phyloP scores from a whole-genome alignment of 1,140 invertebrate genomes.

The Plodia interpunctella region DNA sequence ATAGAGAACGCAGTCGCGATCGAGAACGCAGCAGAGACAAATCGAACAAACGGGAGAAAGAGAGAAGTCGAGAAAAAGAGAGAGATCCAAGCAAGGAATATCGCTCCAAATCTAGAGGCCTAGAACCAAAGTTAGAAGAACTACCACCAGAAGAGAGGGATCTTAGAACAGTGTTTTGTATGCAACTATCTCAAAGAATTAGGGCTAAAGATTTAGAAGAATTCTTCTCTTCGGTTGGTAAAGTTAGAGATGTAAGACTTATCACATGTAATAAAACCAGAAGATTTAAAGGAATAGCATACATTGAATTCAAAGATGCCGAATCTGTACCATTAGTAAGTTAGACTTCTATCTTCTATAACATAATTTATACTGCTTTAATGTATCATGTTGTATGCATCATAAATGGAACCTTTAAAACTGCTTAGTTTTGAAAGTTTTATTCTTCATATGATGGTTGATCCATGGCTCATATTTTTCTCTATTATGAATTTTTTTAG shows the following conservation, averaged over 20 bases:
- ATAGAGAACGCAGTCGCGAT: slow-evolving; percentile 59
- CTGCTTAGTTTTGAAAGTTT: too few species aligned
- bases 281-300: slow-evolving; percentile 99
- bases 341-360: slow-evolving; percentile 24
- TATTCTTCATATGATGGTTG: too few species aligned
- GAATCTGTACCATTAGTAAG: slow-evolving; percentile 96
- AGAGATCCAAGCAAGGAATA: slow-evolving; percentile 52
- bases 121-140: slow-evolving; percentile 79
- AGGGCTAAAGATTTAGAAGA: slow-evolving; percentile 98
- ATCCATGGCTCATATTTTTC: too few species aligned
- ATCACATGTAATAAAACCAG: slow-evolving; percentile 99
- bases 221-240: slow-evolving; percentile 99
- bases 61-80: slow-evolving; percentile 36
- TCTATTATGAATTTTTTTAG: too few species aligned
- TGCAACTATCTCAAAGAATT: slow-evolving; percentile 96
- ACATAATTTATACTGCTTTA: not conserved
- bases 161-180: slow-evolving; percentile 98
- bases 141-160: slow-evolving; percentile 98
- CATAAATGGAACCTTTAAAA: too few species aligned
- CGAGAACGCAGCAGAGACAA: slow-evolving; percentile 51
- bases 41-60: slow-evolving; percentile 39
- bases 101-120: slow-evolving; percentile 63
- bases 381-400: too few species aligned
- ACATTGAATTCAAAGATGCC: slow-evolving; percentile 99
- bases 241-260: slow-evolving; percentile 97